Percentiles rank a stretch among this genome's conserved stretches.
Evolutionary conservation across 2,113 vertebrate species (phyloP).

Genomic region (Chlamydotis undulata): DNA sequence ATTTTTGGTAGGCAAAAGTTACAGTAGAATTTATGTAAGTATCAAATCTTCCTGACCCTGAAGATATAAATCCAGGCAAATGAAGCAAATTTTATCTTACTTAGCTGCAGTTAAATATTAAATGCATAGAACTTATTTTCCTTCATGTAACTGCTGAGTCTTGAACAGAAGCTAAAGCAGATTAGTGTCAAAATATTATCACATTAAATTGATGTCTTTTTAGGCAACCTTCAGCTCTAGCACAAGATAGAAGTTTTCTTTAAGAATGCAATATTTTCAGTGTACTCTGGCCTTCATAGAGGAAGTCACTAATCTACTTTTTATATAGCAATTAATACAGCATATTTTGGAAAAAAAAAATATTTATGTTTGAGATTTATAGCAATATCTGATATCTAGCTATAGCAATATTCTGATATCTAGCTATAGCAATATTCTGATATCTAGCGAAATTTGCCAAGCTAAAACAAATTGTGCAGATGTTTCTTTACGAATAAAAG

Average conservation of each 20-base stretch:
- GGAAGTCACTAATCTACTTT: neutral
- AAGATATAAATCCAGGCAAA: neutral
- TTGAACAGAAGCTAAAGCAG: neutral
- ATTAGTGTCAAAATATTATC: neutral
- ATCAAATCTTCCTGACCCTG: neutral
- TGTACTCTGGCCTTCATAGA: neutral
- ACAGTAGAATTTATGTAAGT: neutral
- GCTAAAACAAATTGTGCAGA: neutral
- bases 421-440: neutral
- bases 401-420: neutral
- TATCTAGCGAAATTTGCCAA: neutral
- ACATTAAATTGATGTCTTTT: neutral
- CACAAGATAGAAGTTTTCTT: neutral
- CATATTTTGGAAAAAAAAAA: neutral
- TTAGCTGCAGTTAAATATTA: neutral
- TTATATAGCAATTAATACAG: neutral
- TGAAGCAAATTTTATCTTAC: neutral
- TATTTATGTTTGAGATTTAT: neutral
- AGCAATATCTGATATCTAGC: neutral
- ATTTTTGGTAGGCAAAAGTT: neutral
- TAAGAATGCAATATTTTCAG: neutral
- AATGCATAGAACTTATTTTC: neutral
- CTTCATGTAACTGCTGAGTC: neutral
- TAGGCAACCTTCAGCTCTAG: neutral
- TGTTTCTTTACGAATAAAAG: neutral